Evolutionary conservation across 2,797 vertebrate genomes (phyloP).

Genomic region (Atherinosoma microstoma): DNA sequence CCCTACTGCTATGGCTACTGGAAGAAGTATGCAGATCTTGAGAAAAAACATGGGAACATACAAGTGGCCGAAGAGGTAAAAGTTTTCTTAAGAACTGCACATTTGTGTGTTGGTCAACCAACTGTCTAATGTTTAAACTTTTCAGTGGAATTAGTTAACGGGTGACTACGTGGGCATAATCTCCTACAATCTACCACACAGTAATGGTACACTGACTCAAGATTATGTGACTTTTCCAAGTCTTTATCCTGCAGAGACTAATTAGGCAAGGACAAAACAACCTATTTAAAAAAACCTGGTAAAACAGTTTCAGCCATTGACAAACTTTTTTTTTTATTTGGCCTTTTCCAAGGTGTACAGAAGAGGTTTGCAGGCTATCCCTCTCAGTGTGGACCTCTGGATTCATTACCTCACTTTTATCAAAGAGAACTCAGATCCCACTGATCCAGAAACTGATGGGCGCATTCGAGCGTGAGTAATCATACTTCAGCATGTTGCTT

Average conservation of each 20-base stretch:
- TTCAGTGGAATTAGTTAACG: neutral
- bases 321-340: neutral
- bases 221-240: neutral
- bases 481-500: neutral
- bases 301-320: slow-evolving; percentile 8
- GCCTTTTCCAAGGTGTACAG: slow-evolving; percentile 90
- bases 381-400: slow-evolving; percentile 98
- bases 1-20: slow-evolving; percentile 99
- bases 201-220: neutral
- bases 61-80: slow-evolving; percentile 97
- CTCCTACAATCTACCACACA: neutral
- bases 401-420: slow-evolving; percentile 97
- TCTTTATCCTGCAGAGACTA: neutral
- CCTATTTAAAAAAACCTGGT: neutral
- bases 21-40: slow-evolving; percentile 98
- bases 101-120: too few species aligned
- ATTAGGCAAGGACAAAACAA: neutral
- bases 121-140: neutral
- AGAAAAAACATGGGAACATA: slow-evolving; percentile 91
- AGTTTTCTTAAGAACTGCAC: neutral
- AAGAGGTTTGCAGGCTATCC: slow-evolving; percentile 96
- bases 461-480: slow-evolving; percentile 92
- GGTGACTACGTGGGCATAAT: neutral
- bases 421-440: slow-evolving; percentile 92
- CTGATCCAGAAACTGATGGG: slow-evolving; percentile 88